Evolutionary conservation across 2,888 invertebrate genomes (phyloP).

Genomic region (Erebia palarica): DNA sequence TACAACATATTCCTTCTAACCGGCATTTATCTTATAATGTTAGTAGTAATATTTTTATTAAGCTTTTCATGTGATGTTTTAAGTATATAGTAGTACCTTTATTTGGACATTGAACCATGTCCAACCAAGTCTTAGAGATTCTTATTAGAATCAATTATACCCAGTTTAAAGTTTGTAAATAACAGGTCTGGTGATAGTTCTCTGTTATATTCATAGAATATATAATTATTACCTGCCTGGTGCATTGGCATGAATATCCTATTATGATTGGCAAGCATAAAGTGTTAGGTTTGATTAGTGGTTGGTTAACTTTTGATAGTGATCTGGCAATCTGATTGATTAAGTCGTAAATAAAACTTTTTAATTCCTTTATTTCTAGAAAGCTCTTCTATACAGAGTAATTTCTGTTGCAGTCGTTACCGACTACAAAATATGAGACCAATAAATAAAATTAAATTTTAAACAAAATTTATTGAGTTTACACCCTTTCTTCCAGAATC

Average conservation of each 20-base stretch:
- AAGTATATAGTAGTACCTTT: not conserved
- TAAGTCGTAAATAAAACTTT: too few species aligned
- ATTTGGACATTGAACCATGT: not conserved
- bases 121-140: not conserved
- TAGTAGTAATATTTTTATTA: slow-evolving; percentile 42
- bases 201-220: too few species aligned
- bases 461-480: slow-evolving; percentile 12
- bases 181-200: not conserved
- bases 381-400: too few species aligned
- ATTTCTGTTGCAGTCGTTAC: too few species aligned
- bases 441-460: not conserved
- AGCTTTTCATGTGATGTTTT: not conserved
- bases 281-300: too few species aligned
- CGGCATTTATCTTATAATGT: slow-evolving; percentile 51
- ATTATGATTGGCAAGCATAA: too few species aligned
- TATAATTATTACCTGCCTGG: too few species aligned
- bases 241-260: too few species aligned
- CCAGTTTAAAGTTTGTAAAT: not conserved
- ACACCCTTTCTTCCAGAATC: slow-evolving; percentile 47
- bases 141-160: slow-evolving; percentile 6
- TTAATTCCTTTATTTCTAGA: too few species aligned
- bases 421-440: not conserved
- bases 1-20: slow-evolving; percentile 62
- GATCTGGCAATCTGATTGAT: too few species aligned
- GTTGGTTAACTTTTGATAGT: too few species aligned